Evolutionary conservation across 1,140 invertebrate species (phyloP).

Genomic region (Philotrypesis tridentata): DNA sequence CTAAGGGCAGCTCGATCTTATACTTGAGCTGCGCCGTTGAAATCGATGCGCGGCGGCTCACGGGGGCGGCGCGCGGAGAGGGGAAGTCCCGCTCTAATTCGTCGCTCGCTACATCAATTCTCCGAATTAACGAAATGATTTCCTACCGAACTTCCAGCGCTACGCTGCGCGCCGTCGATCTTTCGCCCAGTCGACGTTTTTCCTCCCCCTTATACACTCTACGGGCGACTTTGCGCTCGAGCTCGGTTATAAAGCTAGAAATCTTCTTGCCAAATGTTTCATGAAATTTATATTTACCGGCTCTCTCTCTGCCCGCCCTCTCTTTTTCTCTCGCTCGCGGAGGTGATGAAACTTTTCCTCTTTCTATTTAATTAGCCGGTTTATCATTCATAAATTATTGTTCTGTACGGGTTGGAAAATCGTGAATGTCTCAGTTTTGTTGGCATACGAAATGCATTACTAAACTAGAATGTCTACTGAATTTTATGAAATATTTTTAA

Average conservation of each 20-base stretch:
- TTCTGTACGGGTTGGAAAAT: no score
- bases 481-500: no score
- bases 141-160: constrained; percentile 54
- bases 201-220: constrained; percentile 26
- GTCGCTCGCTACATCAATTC: constrained; percentile 61
- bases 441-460: no score
- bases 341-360: background rate
- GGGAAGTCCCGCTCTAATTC: constrained; percentile 55
- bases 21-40: no score
- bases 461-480: no score
- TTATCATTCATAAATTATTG: background rate
- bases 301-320: no score
- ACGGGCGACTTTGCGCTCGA: constrained; percentile 8
- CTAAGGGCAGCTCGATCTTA: no score
- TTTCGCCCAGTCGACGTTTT: constrained; percentile 40
- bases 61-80: no score
- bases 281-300: constrained; percentile 19
- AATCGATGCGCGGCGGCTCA: no score
- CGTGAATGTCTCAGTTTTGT: no score
- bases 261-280: constrained; percentile 14
- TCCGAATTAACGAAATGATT: constrained; percentile 66
- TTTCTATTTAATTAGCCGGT: background rate
- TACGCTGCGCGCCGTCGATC: background rate
- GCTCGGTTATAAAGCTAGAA: background rate
- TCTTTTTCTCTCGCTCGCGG: no score